Percentiles rank a stretch among this genome's conserved stretches.
These are phyloP conservation scores for Ramphastos sulfuratus DNA, from an alignment of 2,113 vertebrate species.

Conservation along the genomic window DNA sequence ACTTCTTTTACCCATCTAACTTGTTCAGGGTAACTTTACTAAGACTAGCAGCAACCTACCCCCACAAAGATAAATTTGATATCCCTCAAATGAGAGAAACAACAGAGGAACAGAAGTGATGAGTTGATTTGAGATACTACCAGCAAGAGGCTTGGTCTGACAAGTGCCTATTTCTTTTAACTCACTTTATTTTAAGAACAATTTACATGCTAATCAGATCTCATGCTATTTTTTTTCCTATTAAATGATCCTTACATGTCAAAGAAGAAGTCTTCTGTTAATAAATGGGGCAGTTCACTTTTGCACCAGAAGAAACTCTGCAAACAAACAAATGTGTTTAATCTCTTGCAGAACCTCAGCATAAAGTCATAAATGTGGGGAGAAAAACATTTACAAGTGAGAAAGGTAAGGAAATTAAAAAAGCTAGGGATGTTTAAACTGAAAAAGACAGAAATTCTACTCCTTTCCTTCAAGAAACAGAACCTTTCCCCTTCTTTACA, in stretches of 20 bases:
- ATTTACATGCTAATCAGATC: constrained; percentile 41
- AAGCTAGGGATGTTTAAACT: background rate
- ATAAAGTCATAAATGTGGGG: background rate
- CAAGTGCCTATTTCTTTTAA: background rate
- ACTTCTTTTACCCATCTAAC: background rate
- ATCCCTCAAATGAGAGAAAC: background rate
- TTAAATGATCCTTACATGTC: background rate
- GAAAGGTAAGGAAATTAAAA: background rate
- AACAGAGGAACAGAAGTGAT: background rate
- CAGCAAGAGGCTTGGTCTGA: background rate
- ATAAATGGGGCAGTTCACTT: background rate
- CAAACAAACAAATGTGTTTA: background rate
- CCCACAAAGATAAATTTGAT: background rate
- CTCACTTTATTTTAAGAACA: background rate
- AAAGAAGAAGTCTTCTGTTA: background rate
- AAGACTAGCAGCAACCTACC: background rate
- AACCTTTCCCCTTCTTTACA: background rate
- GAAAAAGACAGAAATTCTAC: background rate
- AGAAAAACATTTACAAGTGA: background rate
- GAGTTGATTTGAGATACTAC: background rate
- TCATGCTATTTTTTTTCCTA: background rate
- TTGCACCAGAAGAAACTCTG: background rate
- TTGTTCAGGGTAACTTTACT: background rate
- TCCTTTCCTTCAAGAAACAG: background rate
- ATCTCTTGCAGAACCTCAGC: background rate